phyloP scores from a whole-genome alignment of 35 echinoderm and acorn worm species.

The Heliocidaris tuberculata region DNA sequence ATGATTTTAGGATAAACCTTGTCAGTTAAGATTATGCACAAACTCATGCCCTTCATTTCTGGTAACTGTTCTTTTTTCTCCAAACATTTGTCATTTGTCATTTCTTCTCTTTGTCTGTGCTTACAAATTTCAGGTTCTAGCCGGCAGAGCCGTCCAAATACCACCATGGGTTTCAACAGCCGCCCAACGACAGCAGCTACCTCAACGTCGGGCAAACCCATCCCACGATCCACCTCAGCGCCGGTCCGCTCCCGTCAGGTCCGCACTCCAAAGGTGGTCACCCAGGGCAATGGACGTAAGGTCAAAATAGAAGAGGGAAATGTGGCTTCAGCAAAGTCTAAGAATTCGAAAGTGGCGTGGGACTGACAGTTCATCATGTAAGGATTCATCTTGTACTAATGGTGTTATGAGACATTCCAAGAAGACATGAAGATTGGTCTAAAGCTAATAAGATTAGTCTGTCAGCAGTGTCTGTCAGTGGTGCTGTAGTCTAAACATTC shows the following conservation, averaged over 20 bases:
- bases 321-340: neutral
- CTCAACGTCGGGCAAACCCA: neutral
- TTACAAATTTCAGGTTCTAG: neutral
- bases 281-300: neutral
- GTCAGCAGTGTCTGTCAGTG: too few relatives aligned
- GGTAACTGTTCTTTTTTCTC: too few relatives aligned
- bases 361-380: neutral
- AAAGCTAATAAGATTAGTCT: too few relatives aligned
- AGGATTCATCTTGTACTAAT: neutral
- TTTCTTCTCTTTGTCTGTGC: neutral
- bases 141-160: constrained; percentile 49
- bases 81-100: neutral
- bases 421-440: too few relatives aligned
- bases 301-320: neutral
- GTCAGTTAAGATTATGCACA: too few relatives aligned
- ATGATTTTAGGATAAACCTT: too few relatives aligned
- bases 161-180: constrained; percentile 58
- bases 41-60: too few relatives aligned
- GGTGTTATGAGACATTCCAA: neutral
- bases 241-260: constrained; percentile 37
- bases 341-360: constrained; percentile 17
- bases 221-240: constrained; percentile 48
- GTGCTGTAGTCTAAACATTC: too few relatives aligned
- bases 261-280: constrained; percentile 14
- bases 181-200: constrained; percentile 29